Percentiles rank a stretch among this genome's conserved stretches.
These are phyloP conservation scores for Nudaria mundana DNA, from an alignment of 2,888 invertebrate genomes.

Conservation along the genomic window DNA sequence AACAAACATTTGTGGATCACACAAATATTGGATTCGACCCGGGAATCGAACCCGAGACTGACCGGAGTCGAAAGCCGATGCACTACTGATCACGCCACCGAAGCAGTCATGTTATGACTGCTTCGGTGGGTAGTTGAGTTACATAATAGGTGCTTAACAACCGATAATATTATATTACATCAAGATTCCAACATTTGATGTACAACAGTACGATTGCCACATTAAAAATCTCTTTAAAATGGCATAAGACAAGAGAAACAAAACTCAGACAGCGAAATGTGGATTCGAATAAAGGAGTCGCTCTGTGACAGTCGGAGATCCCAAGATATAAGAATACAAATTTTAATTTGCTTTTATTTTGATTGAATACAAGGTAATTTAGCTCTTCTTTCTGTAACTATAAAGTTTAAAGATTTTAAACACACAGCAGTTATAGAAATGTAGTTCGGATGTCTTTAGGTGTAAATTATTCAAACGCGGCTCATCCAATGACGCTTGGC, in stretches of 20 bases:
- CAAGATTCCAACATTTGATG: no score
- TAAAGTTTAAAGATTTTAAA: slow-evolving; percentile 23
- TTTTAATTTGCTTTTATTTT: slow-evolving; percentile 20
- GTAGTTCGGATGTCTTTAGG: slow-evolving; percentile 65
- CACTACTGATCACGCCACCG: no score
- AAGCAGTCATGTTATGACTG: no score
- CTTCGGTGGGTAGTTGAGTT: no score
- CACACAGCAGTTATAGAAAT: slow-evolving; percentile 25
- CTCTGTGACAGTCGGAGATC: slow-evolving; percentile 57
- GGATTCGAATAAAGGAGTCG: slow-evolving; percentile 59
- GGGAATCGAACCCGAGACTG: no score
- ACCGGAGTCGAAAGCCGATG: no score
- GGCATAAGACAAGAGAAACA: slow-evolving; percentile 48
- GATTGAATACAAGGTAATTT: slow-evolving; percentile 13
- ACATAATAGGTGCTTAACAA: no score
- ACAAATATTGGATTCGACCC: no score
- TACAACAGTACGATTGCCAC: no score
- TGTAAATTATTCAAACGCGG: slow-evolving; percentile 76
- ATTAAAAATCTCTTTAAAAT: slow-evolving; percentile 56
- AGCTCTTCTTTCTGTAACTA: slow-evolving; percentile 20
- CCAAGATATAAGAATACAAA: slow-evolving; percentile 48
- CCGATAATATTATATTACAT: no score
- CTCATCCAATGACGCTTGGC: slow-evolving; percentile 60
- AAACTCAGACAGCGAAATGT: slow-evolving; percentile 60
- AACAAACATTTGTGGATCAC: no score